Conservation (phyloP, 2,797 vertebrate species). For the Eleutherodactylus coqui region DNA sequence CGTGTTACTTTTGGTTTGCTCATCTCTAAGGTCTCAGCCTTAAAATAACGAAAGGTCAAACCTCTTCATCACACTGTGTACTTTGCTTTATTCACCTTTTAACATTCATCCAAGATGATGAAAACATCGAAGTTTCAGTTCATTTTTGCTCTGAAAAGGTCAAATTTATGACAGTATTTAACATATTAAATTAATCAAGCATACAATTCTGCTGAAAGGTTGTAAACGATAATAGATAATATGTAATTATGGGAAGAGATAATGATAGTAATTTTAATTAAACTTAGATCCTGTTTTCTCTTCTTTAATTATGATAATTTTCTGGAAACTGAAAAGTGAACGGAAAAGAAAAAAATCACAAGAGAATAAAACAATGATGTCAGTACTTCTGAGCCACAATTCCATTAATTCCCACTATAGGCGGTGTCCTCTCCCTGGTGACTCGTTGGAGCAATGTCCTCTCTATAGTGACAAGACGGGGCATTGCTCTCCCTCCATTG, state of each 20-base stretch:
- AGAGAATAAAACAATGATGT: slow-evolving; percentile 39
- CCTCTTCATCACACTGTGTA: neutral
- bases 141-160: slow-evolving; percentile 55
- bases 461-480: neutral
- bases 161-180: slow-evolving; percentile 46
- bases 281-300: slow-evolving; percentile 58
- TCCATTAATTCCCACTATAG: neutral
- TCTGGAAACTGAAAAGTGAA: slow-evolving; percentile 40
- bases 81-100: slow-evolving; percentile 13
- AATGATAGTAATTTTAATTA: slow-evolving; percentile 63
- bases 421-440: neutral
- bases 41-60: slow-evolving; percentile 42
- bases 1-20: slow-evolving; percentile 1
- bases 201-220: slow-evolving; percentile 53
- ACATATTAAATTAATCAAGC: slow-evolving; percentile 55
- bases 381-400: neutral
- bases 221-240: slow-evolving; percentile 56
- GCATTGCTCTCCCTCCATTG: neutral
- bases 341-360: slow-evolving; percentile 6
- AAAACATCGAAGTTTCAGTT: slow-evolving; percentile 40
- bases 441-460: neutral
- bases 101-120: slow-evolving; percentile 46
- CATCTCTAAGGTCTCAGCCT: slow-evolving; percentile 27
- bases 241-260: slow-evolving; percentile 58
- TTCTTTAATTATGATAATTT: slow-evolving; percentile 60